Conservation (phyloP, 2,113 vertebrate species). For the Rissa tridactyla region DNA sequence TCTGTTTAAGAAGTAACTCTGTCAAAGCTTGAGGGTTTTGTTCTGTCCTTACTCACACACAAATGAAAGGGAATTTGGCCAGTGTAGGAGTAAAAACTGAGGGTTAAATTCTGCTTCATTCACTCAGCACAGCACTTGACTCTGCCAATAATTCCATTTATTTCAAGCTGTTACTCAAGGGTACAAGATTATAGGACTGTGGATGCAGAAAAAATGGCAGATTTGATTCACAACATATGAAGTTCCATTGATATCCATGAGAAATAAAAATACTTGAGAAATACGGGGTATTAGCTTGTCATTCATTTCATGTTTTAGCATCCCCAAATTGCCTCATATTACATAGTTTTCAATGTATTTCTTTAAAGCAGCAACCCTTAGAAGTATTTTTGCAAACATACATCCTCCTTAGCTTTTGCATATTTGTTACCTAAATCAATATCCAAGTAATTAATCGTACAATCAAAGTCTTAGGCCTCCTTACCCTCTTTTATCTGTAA, state of each 20-base stretch:
- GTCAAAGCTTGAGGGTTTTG: neutral
- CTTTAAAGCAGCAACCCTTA: neutral
- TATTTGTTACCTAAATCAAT: conserved; percentile 60
- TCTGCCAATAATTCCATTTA: neutral
- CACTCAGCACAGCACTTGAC: neutral
- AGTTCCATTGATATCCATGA: neutral
- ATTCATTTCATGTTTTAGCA: neutral
- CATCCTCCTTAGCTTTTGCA: neutral
- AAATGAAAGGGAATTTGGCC: neutral
- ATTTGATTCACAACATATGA: neutral
- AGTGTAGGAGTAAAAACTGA: neutral
- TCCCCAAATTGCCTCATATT: neutral
- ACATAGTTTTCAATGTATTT: neutral
- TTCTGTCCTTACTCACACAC: neutral
- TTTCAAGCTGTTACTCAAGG: neutral
- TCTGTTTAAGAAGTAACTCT: neutral
- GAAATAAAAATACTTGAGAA: neutral
- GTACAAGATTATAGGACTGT: neutral
- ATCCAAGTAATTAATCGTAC: conserved; percentile 62
- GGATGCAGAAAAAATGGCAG: neutral
- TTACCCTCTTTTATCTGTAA: conserved; percentile 45
- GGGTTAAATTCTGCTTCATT: neutral
- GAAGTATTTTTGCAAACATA: neutral
- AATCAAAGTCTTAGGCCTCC: conserved; percentile 24
- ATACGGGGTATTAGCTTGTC: neutral